Conservation (phyloP, 2,888 invertebrate genomes). For the Eurytoma adleriae region DNA sequence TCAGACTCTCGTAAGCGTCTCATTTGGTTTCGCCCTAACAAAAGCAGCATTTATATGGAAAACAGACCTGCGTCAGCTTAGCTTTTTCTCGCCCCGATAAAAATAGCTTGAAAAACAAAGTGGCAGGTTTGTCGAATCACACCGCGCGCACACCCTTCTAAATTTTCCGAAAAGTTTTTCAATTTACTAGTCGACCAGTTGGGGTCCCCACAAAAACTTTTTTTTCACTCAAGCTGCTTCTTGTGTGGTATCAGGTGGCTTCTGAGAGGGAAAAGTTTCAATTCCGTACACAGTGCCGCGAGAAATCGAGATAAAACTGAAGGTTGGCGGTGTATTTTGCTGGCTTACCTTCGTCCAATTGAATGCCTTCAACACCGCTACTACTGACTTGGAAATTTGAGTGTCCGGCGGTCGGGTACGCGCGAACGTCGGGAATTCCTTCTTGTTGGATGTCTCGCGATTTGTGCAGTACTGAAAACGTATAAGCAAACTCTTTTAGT, state of each 20-base stretch:
- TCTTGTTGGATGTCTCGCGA: slow-evolving; percentile 92
- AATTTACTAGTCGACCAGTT: slow-evolving; percentile 3
- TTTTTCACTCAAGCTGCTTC: neutral
- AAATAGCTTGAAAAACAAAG: slow-evolving; percentile 27
- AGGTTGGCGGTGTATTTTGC: neutral
- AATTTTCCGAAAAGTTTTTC: slow-evolving; percentile 35
- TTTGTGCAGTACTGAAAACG: slow-evolving; percentile 90
- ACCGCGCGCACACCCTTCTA: neutral
- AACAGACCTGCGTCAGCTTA: neutral
- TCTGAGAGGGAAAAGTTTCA: neutral
- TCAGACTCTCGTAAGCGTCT: neutral
- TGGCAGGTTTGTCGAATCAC: neutral
- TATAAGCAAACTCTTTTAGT: too few species aligned
- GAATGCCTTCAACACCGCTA: slow-evolving; percentile 88
- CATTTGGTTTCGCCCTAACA: neutral
- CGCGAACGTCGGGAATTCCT: slow-evolving; percentile 92
- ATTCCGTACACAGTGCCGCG: neutral
- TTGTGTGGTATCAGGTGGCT: neutral
- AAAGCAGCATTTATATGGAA: neutral
- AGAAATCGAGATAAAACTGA: neutral
- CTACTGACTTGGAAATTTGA: slow-evolving; percentile 94
- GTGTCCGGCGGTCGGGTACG: slow-evolving; percentile 94
- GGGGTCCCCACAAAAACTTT: neutral
- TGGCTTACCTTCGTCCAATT: slow-evolving; percentile 89
- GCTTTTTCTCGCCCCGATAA: neutral